Evolutionary conservation across 2,113 vertebrate genomes (phyloP), one percentile per base, ranked within the genome.

Genomic region (Suncus etruscus): DNA sequence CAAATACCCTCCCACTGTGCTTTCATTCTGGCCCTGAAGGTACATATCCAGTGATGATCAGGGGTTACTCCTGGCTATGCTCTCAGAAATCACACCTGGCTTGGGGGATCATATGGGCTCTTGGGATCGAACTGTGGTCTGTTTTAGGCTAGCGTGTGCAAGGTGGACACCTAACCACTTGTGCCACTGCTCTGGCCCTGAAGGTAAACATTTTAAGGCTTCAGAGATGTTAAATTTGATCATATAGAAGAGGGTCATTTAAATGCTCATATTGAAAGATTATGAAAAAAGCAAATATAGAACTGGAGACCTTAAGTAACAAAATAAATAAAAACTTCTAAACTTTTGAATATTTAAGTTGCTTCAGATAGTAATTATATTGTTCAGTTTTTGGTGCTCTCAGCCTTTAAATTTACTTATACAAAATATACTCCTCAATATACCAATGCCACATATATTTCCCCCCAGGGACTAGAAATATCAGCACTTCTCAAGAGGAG

Each of bases 231-330:
- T 87, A 51, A 84, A 84, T 58, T 18, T 27, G 16, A 29, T 1
- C 16, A 89, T 45, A 82, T 78, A 31, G 31, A 12, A 29, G 69
- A 18, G 66, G 87, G 48, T 66, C 50, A 91, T 47, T 73, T 22
- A 12, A 70, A 76, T 83, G 79, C 7, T 51, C 32, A 65, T 29
- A 2, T 54, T 54, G 39, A 22, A 68, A 84, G 24, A 79, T 65
- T 70, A 83, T 47, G 31, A 90, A 32, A 90, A 80, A 90, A 39
- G 25, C 20, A 61, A 85, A 27, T 39, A 73, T 6, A 85, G 25
- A 73, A 39, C 47, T 74, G 39, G 32, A 83, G 29, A 69, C 0
- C 65, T 84, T 86, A 73, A 9, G 29, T 69, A 82, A 90, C 24
- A 85, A 92, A 88, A 61, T 10, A 45, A 79, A 61, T 15, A 92